Evolutionary conservation across 1,140 invertebrate genomes (phyloP).

Genomic region (Rhyacophila brunnea): DNA sequence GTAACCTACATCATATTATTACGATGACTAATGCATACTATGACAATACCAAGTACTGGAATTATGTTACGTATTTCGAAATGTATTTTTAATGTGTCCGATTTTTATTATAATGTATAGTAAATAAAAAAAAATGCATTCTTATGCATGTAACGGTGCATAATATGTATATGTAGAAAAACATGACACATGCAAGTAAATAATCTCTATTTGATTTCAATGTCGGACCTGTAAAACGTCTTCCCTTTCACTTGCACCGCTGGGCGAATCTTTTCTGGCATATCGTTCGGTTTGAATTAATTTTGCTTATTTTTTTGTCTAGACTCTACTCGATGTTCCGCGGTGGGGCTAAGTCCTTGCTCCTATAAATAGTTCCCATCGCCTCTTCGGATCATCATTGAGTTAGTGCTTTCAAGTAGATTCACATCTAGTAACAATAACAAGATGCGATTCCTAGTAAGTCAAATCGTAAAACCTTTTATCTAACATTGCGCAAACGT

Average conservation of each 20-base stretch:
- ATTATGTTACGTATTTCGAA: too few species aligned
- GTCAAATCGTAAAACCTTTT: background rate
- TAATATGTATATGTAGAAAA: too few species aligned
- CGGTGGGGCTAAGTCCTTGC: background rate
- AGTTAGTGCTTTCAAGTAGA: background rate
- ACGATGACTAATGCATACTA: too few species aligned
- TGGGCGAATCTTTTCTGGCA: background rate
- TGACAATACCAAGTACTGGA: too few species aligned
- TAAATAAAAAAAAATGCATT: too few species aligned
- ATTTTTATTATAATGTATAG: too few species aligned
- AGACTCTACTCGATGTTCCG: background rate
- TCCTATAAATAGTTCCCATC: background rate
- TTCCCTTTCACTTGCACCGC: background rate
- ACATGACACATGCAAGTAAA: background rate
- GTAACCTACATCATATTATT: too few species aligned
- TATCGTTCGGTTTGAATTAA: background rate
- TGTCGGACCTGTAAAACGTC: background rate
- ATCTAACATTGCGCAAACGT: too few species aligned
- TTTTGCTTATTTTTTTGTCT: background rate
- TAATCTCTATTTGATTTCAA: background rate
- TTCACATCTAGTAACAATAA: background rate
- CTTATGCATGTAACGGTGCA: too few species aligned
- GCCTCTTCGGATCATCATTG: slow-evolving; percentile 1
- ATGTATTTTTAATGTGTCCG: too few species aligned
- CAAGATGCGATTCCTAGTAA: slow-evolving; percentile 1